phyloP scores from a whole-genome alignment of 2,888 invertebrate species.

The Didymodactylos carnosus region DNA sequence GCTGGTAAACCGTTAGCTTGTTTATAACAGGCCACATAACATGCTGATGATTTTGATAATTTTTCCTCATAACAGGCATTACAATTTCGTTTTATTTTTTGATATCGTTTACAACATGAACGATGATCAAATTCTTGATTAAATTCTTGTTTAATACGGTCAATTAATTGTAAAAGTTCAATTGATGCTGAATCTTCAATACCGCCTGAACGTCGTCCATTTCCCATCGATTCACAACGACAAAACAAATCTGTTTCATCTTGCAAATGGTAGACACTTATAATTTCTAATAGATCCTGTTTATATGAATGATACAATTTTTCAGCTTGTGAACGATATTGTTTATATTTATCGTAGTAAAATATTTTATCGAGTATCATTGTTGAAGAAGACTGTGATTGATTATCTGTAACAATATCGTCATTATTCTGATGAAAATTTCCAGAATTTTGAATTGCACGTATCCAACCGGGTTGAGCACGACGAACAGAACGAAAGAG shows the following conservation, averaged over 20 bases:
- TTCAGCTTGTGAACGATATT: background rate
- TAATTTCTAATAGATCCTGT: background rate
- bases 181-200: background rate
- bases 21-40: background rate
- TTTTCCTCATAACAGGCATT: background rate
- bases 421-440: background rate
- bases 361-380: background rate
- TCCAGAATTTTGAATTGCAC: background rate
- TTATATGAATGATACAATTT: background rate
- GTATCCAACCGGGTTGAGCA: background rate
- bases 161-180: background rate
- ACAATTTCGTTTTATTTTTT: background rate
- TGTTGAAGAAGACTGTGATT: background rate
- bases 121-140: background rate
- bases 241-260: background rate
- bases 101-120: background rate
- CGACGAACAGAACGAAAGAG: background rate
- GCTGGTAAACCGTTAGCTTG: background rate
- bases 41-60: background rate
- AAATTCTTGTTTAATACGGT: background rate
- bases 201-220: background rate
- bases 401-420: background rate
- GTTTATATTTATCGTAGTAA: background rate
- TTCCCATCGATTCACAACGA: background rate
- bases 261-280: background rate